Percentiles rank a stretch among this genome's conserved stretches.
Evolutionary conservation across 2,797 vertebrate genomes (phyloP).

Genomic region (Spinibarbus caldwelli): DNA sequence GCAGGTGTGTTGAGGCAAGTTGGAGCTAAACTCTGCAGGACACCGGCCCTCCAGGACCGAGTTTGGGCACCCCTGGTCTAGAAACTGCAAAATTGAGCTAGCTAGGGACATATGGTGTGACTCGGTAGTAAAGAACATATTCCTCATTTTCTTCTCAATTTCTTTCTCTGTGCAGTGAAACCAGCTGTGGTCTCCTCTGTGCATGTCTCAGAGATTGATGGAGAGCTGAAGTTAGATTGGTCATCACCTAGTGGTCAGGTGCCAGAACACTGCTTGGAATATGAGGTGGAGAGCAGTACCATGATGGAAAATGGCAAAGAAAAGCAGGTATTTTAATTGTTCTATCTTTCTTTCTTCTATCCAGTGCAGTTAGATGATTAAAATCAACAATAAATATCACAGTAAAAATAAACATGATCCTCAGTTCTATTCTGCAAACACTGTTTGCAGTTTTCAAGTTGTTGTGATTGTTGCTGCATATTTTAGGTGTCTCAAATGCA

Average conservation of each 20-base stretch:
- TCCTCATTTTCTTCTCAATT: background rate
- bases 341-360: too few relatives aligned
- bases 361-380: background rate
- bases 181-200: conserved; percentile 61
- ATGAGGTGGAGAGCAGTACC: conserved; percentile 68
- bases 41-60: too few relatives aligned
- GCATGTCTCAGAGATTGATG: conserved; percentile 41
- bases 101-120: background rate
- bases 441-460: too few relatives aligned
- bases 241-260: conserved; percentile 59
- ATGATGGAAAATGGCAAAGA: conserved; percentile 42
- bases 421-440: background rate
- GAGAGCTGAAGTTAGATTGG: conserved; percentile 67
- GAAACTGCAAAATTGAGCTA: background rate
- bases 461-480: background rate
- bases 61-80: too few relatives aligned
- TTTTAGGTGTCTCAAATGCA: background rate
- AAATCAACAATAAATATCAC: background rate
- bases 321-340: conserved; percentile 50
- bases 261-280: conserved; percentile 72
- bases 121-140: too few relatives aligned
- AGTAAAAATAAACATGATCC: background rate
- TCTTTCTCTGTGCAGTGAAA: conserved; percentile 70
- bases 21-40: too few relatives aligned
- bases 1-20: too few relatives aligned